Conservation (phyloP, 2,797 vertebrate genomes). For the Siniperca undulata region DNA sequence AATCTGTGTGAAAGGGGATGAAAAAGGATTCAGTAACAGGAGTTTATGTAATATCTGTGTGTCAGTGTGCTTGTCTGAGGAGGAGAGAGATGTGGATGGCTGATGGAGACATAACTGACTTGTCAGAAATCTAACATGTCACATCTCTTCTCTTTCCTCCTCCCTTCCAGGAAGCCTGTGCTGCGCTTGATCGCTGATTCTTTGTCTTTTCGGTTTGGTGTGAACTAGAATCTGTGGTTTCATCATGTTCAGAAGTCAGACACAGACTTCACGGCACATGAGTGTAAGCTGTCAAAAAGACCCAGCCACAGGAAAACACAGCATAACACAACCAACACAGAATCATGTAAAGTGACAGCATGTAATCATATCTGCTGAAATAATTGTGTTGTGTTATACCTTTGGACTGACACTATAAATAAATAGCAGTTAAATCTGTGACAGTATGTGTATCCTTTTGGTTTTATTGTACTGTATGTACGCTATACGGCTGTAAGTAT, state of each 20-base stretch:
- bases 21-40: neutral
- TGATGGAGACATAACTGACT: conserved; percentile 1
- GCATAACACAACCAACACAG: neutral
- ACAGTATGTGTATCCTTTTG: neutral
- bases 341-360: neutral
- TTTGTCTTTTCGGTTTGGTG: neutral
- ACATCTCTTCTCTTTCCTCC: neutral
- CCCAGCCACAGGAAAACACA: neutral
- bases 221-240: neutral
- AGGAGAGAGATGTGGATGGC: neutral
- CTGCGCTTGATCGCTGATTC: neutral
- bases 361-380: neutral
- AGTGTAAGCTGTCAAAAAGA: neutral
- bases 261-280: too few relatives aligned
- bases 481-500: neutral
- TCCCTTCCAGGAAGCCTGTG: neutral
- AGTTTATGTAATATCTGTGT: conserved; percentile 4
- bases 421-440: neutral
- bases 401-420: neutral
- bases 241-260: neutral
- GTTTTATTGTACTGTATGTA: neutral
- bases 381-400: neutral
- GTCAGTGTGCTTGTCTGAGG: neutral
- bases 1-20: neutral
- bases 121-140: conserved; percentile 8